phyloP scores from a whole-genome alignment of 1,140 invertebrate species.

The Whitmania pigra region DNA sequence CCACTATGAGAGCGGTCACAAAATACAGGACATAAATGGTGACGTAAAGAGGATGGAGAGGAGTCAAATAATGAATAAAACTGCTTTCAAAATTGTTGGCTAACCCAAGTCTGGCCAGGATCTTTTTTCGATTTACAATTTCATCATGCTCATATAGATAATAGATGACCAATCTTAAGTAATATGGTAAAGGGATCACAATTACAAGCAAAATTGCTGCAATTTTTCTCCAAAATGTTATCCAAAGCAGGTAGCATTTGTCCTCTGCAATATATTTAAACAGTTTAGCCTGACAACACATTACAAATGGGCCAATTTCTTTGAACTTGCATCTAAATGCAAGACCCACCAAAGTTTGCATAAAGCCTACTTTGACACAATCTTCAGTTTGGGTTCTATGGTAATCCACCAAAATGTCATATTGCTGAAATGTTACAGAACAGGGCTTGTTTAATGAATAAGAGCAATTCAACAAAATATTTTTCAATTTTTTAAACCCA shows the following conservation, averaged over 20 bases:
- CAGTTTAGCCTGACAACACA: constrained; percentile 22
- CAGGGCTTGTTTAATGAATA: constrained; percentile 7
- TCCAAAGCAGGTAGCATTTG: constrained; percentile 13
- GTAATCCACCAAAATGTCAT: constrained; percentile 24
- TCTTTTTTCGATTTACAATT: constrained; percentile 26
- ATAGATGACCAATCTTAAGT: constrained; percentile 35
- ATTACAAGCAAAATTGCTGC: constrained; percentile 32
- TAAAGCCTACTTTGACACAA: constrained; percentile 21
- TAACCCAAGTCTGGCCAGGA: constrained; percentile 26
- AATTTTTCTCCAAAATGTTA: constrained; percentile 25
- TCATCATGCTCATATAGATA: constrained; percentile 35
- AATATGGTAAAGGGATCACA: constrained; percentile 33
- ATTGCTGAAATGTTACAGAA: constrained; percentile 17
- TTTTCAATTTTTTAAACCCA: constrained; percentile 18
- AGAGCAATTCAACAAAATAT: neutral
- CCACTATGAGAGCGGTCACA: constrained; percentile 25
- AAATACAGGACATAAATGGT: constrained; percentile 35
- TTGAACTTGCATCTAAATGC: constrained; percentile 20
- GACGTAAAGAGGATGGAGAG: constrained; percentile 35
- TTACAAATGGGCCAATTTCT: constrained; percentile 18
- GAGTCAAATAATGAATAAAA: constrained; percentile 35
- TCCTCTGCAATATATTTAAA: neutral
- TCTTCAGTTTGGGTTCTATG: constrained; percentile 22
- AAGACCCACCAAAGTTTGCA: neutral
- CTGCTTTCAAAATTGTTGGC: constrained; percentile 29